Evolutionary conservation across 2,888 invertebrate species (phyloP), one percentile per base, ranked within the genome.

Genomic region (Drosophila kanekoi): DNA sequence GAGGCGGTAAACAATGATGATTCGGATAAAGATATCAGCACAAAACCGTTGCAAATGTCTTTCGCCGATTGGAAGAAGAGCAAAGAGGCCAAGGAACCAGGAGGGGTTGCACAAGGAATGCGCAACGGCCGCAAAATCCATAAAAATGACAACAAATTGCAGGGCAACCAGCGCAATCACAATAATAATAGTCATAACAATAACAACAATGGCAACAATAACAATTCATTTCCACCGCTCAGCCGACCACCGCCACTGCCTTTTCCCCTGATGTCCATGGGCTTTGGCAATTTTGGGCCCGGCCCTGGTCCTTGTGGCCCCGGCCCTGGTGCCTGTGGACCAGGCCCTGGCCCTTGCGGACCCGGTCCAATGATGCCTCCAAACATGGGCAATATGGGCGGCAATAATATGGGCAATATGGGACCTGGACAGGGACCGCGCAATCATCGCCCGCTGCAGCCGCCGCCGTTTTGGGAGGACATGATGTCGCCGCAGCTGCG

Each of bases 21-120:
- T 35, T 62, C 53, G 38, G 64, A 63, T 16, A 44, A 16, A 4
- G 59, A 1, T 4, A n/a, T 28, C 2, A 8, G 28, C 8, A 2
- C 60, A 0, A 72, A 71, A 0, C 67, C 80, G 9, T 40, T 79
- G 20, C 20, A 75, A 66, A 79, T 89, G 71, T 81, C 90, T 0
- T 89, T 88, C 53, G 81, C 84, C 6, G 90, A 88, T 44, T 89
- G 90, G 89, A 90, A 89, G 43, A 82, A 77, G 49, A 70, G 75
- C 47, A 89, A 84, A 40, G 87, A 84, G 6, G 57, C 64, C 1
- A 68, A 80, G 47, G 60, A 61, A 3, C 59, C 56, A 37, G 51
- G 23, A 6, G 62, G 8, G 57, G 60, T 43, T 6, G 20, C 57
- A n/a, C 38, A 44, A 23, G 35, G 37, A 32, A 56, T 33, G 20